Base-by-base conservation (phyloP, 2,888 invertebrate species). In the Lypha dubia region DNA sequence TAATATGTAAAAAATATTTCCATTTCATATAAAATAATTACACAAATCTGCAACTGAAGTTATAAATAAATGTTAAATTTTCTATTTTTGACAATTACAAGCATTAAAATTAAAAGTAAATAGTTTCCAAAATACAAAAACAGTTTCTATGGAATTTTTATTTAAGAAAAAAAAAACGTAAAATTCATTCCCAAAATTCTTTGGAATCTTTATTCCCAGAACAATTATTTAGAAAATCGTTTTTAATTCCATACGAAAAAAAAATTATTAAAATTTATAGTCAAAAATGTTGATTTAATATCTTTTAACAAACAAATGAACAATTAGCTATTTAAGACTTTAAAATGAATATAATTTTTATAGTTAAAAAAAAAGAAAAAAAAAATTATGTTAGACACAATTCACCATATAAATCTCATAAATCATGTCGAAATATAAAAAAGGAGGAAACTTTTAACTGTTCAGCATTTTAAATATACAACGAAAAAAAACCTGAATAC, bases 41-140 rank as follows among this genome's bases (percentile, higher is more conserved):
- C 87, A 85, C 87, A 88, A 89, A 89, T 89, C 89, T 88, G 88
- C 89, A 89, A 90, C 89, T 90, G 88, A 89, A 90, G 90, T 89
- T 90, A 88, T 90, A 89, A 89, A 89, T 89, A 88, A 17, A 89
- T 88, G 53, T 6, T 35, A 41, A 28, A 51, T 79, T 62, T 75
- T 46, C n/a, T n/a, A n/a, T 46, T 32, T 56, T 44, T 49, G 51
- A 46, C 77, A 65, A 83, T 77, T 74, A 74, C 32, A 0, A 20
- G 32, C 11, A 60, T 13, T 17, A 13, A 44, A 58, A 60, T 44
- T 24, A 49, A n/a, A 49, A 49, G 9, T 17, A 17, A 49, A 51
- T 51, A 53, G 35, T 15, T 15, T 4, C 3, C 3, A 4, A 58
- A 7, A 32, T 58, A 24, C 51, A 53, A 3, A 20, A 41, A 41